Percentiles rank a stretch among this genome's conserved stretches.
Evolutionary conservation across 2,113 vertebrate genomes (phyloP).

Genomic region (Phyllopteryx taeniolatus): DNA sequence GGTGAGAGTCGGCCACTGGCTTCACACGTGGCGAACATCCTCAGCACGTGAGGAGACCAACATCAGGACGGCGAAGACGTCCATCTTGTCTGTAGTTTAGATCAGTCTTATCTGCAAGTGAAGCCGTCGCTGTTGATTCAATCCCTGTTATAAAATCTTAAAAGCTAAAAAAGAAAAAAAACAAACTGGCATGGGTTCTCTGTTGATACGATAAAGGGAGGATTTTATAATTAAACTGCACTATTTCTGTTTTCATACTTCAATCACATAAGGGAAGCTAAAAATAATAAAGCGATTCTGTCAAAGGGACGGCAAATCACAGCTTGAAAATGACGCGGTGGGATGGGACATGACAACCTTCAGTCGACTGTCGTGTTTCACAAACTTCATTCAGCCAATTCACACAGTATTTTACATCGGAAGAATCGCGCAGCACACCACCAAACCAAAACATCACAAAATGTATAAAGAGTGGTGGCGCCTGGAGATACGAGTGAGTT

Average conservation of each 20-base stretch:
- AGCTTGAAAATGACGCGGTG: constrained; percentile 20
- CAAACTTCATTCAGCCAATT: no score
- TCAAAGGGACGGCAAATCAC: neutral
- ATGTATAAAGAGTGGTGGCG: no score
- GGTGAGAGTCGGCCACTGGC: constrained; percentile 47
- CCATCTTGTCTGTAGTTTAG: neutral
- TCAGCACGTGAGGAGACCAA: constrained; percentile 15
- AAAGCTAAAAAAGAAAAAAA: constrained; percentile 8
- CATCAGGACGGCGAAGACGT: neutral
- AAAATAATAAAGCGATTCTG: neutral
- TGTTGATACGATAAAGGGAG: neutral
- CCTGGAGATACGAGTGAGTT: no score
- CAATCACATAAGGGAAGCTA: neutral
- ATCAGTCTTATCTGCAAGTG: neutral
- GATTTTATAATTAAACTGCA: neutral
- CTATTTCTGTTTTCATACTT: constrained; percentile 10
- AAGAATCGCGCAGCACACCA: no score
- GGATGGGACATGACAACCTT: neutral
- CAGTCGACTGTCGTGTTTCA: neutral
- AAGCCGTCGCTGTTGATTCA: constrained; percentile 12
- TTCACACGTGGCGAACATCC: constrained; percentile 40
- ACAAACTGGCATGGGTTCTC: neutral
- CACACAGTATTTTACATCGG: no score
- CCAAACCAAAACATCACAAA: no score
- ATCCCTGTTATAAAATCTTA: constrained; percentile 6